Conservation (phyloP, 2,113 vertebrate genomes). For the Gambusia affinis region DNA sequence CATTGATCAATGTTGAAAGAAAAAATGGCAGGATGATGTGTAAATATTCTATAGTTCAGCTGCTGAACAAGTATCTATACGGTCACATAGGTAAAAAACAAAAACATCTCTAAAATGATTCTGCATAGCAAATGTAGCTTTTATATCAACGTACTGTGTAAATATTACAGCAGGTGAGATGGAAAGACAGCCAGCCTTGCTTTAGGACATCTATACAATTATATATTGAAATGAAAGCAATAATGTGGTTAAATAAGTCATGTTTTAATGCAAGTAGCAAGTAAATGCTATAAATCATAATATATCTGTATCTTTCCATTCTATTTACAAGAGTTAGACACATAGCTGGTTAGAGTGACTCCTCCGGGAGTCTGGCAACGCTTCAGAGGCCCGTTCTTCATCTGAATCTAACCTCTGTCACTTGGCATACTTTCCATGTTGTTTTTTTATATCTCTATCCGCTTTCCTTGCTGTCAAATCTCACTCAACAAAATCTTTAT, state of each 20-base stretch:
- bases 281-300: constrained; percentile 80
- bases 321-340: constrained; percentile 79
- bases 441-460: constrained; percentile 57
- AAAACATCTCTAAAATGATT: constrained; percentile 48
- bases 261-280: constrained; percentile 78
- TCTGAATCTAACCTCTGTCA: constrained; percentile 58
- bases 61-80: constrained; percentile 55
- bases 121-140: constrained; percentile 71
- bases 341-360: constrained; percentile 77
- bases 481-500: constrained; percentile 55
- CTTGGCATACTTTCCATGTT: constrained; percentile 47
- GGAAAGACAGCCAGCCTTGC: constrained; percentile 71
- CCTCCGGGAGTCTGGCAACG: constrained; percentile 61
- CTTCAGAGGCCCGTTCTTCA: constrained; percentile 55
- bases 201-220: constrained; percentile 76
- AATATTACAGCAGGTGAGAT: constrained; percentile 72
- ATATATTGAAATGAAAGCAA: constrained; percentile 79
- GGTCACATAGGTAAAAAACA: constrained; percentile 48
- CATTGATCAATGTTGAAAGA: constrained; percentile 47
- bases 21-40: constrained; percentile 56
- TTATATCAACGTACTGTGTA: constrained; percentile 75
- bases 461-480: constrained; percentile 58
- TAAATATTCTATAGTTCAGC: constrained; percentile 41
- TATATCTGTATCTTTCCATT: constrained; percentile 77
- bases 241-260: constrained; percentile 81